A percentile compares a stretch with the other conserved stretches of the same genome.
Conservation (phyloP, 2,888 invertebrate genomes). For the Cephonodes hylas region DNA sequence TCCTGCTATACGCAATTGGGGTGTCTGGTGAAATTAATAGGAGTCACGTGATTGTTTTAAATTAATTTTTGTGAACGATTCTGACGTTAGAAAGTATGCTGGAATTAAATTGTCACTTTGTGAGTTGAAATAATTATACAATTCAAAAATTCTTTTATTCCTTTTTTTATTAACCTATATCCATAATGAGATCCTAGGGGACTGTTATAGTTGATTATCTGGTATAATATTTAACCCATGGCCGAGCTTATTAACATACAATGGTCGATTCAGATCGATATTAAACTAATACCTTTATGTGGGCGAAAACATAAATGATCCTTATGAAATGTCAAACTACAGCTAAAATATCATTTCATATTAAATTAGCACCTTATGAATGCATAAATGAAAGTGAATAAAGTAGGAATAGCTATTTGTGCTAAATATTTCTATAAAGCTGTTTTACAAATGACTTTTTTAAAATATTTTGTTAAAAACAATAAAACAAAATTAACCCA, state of each 20-base stretch:
- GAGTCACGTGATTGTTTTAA: not conserved
- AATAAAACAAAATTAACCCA: not conserved
- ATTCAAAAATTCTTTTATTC: too few species aligned
- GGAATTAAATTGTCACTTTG: not conserved
- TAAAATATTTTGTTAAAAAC: not conserved
- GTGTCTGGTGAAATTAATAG: not conserved
- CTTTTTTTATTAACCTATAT: too few species aligned
- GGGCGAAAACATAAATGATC: not conserved
- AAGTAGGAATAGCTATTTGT: too few species aligned
- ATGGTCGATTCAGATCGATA: not conserved
- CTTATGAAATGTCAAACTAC: not conserved
- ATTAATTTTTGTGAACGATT: too few species aligned
- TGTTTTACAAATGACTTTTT: too few species aligned
- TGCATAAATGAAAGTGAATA: too few species aligned
- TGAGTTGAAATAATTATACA: too few species aligned
- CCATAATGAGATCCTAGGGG: too few species aligned
- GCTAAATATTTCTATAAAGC: too few species aligned
- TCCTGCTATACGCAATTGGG: not conserved
- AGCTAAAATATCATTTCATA: not conserved
- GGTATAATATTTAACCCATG: not conserved
- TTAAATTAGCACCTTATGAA: too few species aligned
- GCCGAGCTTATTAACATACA: not conserved
- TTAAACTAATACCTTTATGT: not conserved
- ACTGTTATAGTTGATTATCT: too few species aligned
- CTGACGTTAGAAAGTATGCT: not conserved